Conservation (phyloP, 92 coral and sea anemone genomes). For the Parazoanthus darwini region DNA sequence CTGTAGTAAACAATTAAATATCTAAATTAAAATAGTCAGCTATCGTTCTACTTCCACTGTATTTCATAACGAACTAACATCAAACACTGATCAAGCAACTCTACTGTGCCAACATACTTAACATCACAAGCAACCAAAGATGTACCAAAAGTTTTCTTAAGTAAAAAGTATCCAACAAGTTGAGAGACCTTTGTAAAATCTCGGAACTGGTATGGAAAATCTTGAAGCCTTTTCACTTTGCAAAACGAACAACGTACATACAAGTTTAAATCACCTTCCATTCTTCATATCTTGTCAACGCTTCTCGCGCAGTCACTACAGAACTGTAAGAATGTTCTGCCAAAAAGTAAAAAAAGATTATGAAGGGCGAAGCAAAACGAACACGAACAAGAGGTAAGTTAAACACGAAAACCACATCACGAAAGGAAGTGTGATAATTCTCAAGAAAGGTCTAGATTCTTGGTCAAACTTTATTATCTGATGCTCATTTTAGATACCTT, state of each 20-base stretch:
- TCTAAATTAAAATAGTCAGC: neutral
- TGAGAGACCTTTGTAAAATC: too few species aligned
- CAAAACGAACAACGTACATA: neutral
- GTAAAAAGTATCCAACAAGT: neutral
- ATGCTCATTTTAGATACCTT: too few species aligned
- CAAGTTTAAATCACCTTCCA: slow-evolving; percentile 12
- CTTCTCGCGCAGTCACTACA: slow-evolving; percentile 4
- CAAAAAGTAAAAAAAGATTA: neutral
- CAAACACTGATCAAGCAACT: neutral
- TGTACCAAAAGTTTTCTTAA: neutral
- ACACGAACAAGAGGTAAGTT: neutral
- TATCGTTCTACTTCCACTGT: neutral
- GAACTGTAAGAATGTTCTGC: neutral
- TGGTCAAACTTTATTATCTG: too few species aligned
- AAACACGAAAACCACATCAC: neutral
- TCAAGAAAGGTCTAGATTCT: too few species aligned
- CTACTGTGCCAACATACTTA: neutral
- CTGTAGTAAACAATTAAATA: neutral
- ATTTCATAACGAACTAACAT: too few species aligned
- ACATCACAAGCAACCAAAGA: neutral
- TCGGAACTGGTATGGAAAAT: too few species aligned
- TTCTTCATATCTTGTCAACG: slow-evolving; percentile 35
- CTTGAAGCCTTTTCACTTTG: neutral
- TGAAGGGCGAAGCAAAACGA: neutral
- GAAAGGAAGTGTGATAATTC: too few species aligned